A percentile compares a stretch with the other conserved stretches of the same genome.
Evolutionary conservation across 2,888 invertebrate species (phyloP).

Genomic region (Imbricaverruca yamaguchii): DNA sequence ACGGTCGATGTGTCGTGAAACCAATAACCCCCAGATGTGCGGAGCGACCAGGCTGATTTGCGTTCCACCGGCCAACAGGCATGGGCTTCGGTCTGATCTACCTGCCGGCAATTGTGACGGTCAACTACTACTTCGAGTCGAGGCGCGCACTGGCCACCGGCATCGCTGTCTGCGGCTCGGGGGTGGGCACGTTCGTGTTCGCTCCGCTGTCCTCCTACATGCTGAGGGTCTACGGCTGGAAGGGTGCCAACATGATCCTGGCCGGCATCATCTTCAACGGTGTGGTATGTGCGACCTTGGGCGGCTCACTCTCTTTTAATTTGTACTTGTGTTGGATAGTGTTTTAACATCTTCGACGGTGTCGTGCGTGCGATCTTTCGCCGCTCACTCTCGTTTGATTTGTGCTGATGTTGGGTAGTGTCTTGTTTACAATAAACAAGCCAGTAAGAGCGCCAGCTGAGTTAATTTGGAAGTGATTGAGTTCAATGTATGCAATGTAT

Average conservation of each 20-base stretch:
- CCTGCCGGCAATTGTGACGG: conserved; percentile 92
- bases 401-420: no score
- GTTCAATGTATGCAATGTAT: no score
- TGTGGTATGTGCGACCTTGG: conserved; percentile 52
- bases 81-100: conserved; percentile 90
- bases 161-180: conserved; percentile 87
- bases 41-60: no score
- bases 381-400: no score
- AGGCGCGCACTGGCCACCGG: conserved; percentile 89
- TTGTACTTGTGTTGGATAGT: no score
- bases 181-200: conserved; percentile 89
- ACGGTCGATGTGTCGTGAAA: no score
- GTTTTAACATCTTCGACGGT: neutral
- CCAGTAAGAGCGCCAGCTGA: no score
- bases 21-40: no score
- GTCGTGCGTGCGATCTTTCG: no score
- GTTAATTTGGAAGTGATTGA: no score
- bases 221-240: conserved; percentile 74
- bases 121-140: conserved; percentile 95
- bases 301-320: no score
- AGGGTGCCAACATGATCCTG: conserved; percentile 78
- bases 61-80: conserved; percentile 48
- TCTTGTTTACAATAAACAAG: no score
- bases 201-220: conserved; percentile 80
- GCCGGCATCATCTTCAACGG: conserved; percentile 90